A percentile compares a stretch with the other conserved stretches of the same genome.
Conservation (phyloP, 2,888 invertebrate species). For the Caenorhabditis drosophilae region DNA sequence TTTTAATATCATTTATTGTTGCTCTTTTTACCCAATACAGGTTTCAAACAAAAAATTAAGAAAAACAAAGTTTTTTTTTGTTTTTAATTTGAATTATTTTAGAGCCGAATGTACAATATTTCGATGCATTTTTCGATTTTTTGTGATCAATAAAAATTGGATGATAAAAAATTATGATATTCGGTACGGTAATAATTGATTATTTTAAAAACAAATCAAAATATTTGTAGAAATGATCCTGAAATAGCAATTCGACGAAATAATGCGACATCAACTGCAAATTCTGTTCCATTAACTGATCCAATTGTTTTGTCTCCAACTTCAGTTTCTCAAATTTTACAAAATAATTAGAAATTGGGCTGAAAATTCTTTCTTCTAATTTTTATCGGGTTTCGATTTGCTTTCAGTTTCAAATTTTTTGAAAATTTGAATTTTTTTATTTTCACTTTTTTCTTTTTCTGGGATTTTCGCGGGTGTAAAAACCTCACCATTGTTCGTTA, state of each 20-base stretch:
- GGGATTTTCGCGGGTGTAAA: too few species aligned
- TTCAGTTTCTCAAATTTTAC: neutral
- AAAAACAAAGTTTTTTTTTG: too few species aligned
- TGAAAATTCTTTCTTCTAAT: too few species aligned
- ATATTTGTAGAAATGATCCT: constrained; percentile 39
- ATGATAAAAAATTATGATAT: constrained; percentile 63
- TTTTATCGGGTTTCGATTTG: too few species aligned
- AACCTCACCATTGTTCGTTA: too few species aligned
- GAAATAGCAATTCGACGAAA: constrained; percentile 41
- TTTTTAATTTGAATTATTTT: constrained; percentile 5
- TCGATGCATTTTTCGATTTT: constrained; percentile 51
- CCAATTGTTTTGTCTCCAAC: neutral
- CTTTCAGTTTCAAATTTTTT: too few species aligned
- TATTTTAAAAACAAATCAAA: neutral
- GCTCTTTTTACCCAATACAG: constrained; percentile 72
- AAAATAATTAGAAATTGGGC: too few species aligned
- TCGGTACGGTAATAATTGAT: constrained; percentile 10
- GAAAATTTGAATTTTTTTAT: too few species aligned
- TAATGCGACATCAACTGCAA: neutral
- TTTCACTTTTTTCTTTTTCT: too few species aligned
- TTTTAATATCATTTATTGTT: constrained; percentile 74
- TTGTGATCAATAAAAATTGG: constrained; percentile 66
- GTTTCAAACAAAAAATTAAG: too few species aligned
- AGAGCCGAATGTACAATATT: constrained; percentile 63
- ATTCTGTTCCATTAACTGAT: neutral